Conservation (phyloP, 2,797 vertebrate genomes). For the Mormyrops boulengeri region DNA sequence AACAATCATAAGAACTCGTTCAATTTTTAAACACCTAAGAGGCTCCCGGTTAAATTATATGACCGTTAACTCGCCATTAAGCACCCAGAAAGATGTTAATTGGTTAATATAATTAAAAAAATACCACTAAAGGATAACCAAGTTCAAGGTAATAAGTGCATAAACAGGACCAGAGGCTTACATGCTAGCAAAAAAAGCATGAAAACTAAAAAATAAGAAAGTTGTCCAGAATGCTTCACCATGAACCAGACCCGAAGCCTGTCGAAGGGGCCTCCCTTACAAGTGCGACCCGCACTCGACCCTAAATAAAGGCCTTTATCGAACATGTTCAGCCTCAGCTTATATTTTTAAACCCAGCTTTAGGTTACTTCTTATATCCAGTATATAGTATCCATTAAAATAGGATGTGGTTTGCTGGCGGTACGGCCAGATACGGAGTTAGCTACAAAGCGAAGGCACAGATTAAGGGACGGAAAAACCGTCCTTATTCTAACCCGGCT, state of each 20-base stretch:
- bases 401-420: neutral
- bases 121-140: neutral
- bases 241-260: neutral
- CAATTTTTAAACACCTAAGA: neutral
- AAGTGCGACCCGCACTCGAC: neutral
- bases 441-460: neutral
- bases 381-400: neutral
- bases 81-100: neutral
- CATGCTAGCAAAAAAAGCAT: neutral
- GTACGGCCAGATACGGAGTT: neutral
- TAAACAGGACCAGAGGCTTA: neutral
- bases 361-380: neutral
- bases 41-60: neutral
- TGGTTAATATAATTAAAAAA: neutral
- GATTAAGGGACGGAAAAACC: neutral
- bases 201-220: neutral
- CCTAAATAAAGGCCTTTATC: neutral
- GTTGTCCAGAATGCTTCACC: neutral
- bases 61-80: neutral
- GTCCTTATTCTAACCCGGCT: neutral
- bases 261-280: neutral
- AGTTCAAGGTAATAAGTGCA: neutral
- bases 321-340: neutral
- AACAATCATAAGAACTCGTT: neutral
- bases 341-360: neutral